Percentiles rank a stretch among this genome's conserved stretches.
Conservation (phyloP, 2,888 invertebrate species). For the Epinotia ramella region DNA sequence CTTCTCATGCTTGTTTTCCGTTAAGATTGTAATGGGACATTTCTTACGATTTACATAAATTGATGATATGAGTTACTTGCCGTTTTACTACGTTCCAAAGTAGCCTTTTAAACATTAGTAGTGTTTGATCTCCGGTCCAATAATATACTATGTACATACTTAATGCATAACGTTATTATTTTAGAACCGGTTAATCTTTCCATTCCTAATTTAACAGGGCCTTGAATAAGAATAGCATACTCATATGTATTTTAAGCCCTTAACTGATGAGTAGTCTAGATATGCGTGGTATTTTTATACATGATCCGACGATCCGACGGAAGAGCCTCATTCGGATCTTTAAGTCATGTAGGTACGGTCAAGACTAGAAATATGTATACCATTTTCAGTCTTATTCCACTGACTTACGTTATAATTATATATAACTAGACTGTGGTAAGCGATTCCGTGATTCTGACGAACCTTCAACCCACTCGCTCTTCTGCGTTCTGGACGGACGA, state of each 20-base stretch:
- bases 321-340: constrained; percentile 35
- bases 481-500: constrained; percentile 20
- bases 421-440: constrained; percentile 21
- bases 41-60: too few relatives aligned
- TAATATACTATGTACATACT: too few relatives aligned
- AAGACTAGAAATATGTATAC: constrained; percentile 4
- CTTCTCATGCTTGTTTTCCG: too few relatives aligned
- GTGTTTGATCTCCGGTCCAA: too few relatives aligned
- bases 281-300: constrained; percentile 18
- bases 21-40: too few relatives aligned
- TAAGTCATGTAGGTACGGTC: constrained; percentile 5
- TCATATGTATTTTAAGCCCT: not conserved
- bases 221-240: not conserved
- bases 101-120: too few relatives aligned
- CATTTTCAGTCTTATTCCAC: constrained; percentile 10
- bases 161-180: too few relatives aligned
- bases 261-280: constrained; percentile 5
- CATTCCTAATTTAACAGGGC: too few relatives aligned
- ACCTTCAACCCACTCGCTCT: constrained; percentile 21
- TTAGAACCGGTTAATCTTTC: too few relatives aligned
- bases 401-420: not conserved
- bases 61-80: too few relatives aligned
- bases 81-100: too few relatives aligned
- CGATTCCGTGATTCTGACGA: constrained; percentile 26
- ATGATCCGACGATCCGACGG: constrained; percentile 26